These are phyloP conservation scores for Brenthis ino DNA, from an alignment of 2,888 invertebrate species.

Conservation along the genomic window DNA sequence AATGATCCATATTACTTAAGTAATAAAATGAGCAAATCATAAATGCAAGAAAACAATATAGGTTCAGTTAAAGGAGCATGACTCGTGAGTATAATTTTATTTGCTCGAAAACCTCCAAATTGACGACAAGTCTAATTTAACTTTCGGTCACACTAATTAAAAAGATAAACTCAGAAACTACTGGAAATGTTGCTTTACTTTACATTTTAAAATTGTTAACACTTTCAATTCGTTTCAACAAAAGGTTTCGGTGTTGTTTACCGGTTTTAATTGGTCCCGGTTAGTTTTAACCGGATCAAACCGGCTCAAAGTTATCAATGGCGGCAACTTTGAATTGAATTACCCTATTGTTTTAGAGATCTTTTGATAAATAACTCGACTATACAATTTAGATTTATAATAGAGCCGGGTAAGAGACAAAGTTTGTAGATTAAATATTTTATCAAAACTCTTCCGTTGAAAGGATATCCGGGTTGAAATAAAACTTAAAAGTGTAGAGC, in stretches of 20 bases:
- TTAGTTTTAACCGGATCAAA: slow-evolving; percentile 22
- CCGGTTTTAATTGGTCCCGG: slow-evolving; percentile 20
- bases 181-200: neutral
- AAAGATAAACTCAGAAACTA: slow-evolving; percentile 6
- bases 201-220: slow-evolving; percentile 4
- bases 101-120: too few relatives aligned
- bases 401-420: neutral
- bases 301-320: slow-evolving; percentile 20
- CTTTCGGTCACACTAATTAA: neutral
- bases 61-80: too few relatives aligned
- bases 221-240: slow-evolving; percentile 10
- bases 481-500: too few relatives aligned
- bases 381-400: slow-evolving; percentile 3
- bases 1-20: too few relatives aligned
- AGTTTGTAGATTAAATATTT: too few relatives aligned
- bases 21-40: too few relatives aligned
- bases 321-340: slow-evolving; percentile 22
- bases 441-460: too few relatives aligned
- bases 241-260: slow-evolving; percentile 16
- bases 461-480: too few relatives aligned
- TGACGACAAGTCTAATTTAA: neutral
- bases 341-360: slow-evolving; percentile 9
- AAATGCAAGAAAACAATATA: too few relatives aligned
- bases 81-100: too few relatives aligned
- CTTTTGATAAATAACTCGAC: slow-evolving; percentile 15